Base-by-base conservation (phyloP, 2,888 invertebrate genomes). In the Spatulosminthurus flaviceps region DNA sequence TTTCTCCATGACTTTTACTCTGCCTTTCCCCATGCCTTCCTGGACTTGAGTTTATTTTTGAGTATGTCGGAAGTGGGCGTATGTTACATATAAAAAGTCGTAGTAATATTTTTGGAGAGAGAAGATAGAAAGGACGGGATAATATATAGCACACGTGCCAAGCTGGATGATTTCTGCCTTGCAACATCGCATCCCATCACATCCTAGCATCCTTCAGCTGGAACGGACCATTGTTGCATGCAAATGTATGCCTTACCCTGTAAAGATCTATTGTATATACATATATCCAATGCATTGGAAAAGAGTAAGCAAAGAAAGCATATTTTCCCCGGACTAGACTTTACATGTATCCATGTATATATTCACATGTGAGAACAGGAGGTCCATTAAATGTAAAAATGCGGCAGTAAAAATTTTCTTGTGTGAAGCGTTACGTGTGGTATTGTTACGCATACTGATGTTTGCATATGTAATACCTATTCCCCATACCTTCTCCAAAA, bases 201-300 rank as follows among this genome's bases (percentile, higher is more conserved):
- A 42, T 71, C 71, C 34, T n/a, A 41, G 24, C 26, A 42, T 42
- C 41, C 71, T 71, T 71, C 42, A 71, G 43, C 71, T 43, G 71
- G 71, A 71, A 43, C 71, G 42, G 24, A 71, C 71, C 42, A 71
- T 71, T 71, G 42, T 42, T 71, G 71, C 71, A 71, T 71, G 71
- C 71, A 71, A 71, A 71, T 71, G 29, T 71, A 9, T 34, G 29
- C 21, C 69, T 19, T 19, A 21, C 16, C 34, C 29, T 21, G 34
- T 69, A 21, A 22, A 22, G 19, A n/a, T 16, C 28, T 24, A n/a
- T 11, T 11, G 19, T 1, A 61, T 22, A 21, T 61, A 61, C 34
- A 9, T 4, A 34, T 4, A 9, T 7, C 34, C 9, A 34, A 34
- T 7, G 5, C 34, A 34, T n/a, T n/a, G 34, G 34, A 34, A 34